Evolutionary conservation across 2,797 vertebrate species (phyloP).

Genomic region (Scleropages formosus): DNA sequence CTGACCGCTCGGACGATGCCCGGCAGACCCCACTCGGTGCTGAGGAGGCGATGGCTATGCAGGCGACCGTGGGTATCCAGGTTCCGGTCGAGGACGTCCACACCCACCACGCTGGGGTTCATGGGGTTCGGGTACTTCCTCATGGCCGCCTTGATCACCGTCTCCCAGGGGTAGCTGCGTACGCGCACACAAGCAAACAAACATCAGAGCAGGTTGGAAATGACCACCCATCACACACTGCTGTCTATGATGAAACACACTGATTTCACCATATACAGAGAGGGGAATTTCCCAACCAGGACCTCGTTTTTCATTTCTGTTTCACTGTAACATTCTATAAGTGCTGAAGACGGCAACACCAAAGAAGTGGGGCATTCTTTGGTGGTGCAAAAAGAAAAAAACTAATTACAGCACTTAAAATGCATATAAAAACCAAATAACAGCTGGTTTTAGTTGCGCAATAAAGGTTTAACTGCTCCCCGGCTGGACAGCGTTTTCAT

Average conservation of each 20-base stretch:
- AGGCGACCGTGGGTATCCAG: constrained; percentile 83
- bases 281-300: constrained; percentile 9
- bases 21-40: constrained; percentile 95
- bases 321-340: constrained; percentile 5
- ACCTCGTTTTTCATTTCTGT: not conserved
- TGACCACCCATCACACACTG: not conserved
- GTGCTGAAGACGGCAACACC: constrained; percentile 1
- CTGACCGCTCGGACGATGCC: constrained; percentile 86
- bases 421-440: not conserved
- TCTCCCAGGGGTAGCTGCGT: constrained; percentile 90
- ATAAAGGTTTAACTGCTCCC: no score
- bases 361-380: constrained; percentile 28
- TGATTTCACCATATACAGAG: not conserved
- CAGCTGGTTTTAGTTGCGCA: not conserved
- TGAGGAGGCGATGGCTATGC: constrained; percentile 94
- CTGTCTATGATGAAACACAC: not conserved
- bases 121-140: constrained; percentile 98
- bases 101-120: constrained; percentile 93
- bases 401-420: no score
- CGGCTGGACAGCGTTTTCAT: no score
- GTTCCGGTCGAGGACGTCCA: constrained; percentile 87
- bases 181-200: not conserved
- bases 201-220: not conserved
- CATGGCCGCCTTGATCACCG: constrained; percentile 94
- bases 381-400: not conserved